These are phyloP conservation scores for Condylostylus longicornis DNA, from an alignment of 1,140 invertebrate genomes.

Conservation along the genomic window DNA sequence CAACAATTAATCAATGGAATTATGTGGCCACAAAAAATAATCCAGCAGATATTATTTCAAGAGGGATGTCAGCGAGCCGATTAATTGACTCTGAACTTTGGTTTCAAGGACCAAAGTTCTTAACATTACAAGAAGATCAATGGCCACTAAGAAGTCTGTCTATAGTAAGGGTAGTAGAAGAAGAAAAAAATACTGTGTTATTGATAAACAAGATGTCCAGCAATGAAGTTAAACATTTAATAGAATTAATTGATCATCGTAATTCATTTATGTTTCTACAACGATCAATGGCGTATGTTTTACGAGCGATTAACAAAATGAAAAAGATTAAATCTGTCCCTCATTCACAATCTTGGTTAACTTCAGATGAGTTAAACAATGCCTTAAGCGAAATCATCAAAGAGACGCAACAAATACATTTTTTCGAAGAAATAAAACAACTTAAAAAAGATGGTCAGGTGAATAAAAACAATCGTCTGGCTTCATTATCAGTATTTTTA, in stretches of 20 bases:
- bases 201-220: neutral
- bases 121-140: neutral
- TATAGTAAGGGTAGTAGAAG: too few species aligned
- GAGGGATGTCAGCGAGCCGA: conserved; percentile 2
- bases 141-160: neutral
- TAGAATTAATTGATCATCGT: neutral
- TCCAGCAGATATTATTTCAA: too few species aligned
- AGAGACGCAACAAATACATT: neutral
- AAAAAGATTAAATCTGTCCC: neutral
- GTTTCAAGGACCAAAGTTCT: neutral
- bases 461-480: neutral
- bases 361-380: neutral
- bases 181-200: neutral
- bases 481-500: conserved; percentile 24
- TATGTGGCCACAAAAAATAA: conserved; percentile 14
- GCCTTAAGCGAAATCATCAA: neutral
- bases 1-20: conserved; percentile 10
- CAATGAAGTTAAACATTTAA: neutral
- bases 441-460: neutral
- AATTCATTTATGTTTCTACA: neutral
- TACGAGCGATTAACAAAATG: neutral
- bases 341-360: too few species aligned
- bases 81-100: neutral
- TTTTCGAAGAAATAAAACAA: neutral
- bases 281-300: neutral